phyloP scores from a whole-genome alignment of 2,888 invertebrate species.

The Tanytarsus gracilentus region DNA sequence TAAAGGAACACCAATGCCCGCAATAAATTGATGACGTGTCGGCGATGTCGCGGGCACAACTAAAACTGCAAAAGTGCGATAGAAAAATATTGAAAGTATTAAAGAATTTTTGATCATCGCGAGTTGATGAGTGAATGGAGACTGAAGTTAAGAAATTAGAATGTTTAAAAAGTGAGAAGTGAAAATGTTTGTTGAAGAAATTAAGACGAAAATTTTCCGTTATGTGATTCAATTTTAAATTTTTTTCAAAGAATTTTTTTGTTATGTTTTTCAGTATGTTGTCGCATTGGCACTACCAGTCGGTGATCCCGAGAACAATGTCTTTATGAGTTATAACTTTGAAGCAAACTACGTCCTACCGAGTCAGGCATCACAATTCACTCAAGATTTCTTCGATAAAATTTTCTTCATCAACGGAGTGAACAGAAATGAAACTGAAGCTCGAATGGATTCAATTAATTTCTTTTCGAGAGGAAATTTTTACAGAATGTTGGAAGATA shows the following conservation, averaged over 20 bases:
- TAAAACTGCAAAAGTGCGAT: neutral
- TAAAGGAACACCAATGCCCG: slow-evolving; percentile 31
- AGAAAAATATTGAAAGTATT: too few relatives aligned
- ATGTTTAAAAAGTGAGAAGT: too few relatives aligned
- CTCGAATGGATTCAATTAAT: neutral
- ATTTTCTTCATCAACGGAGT: slow-evolving; percentile 16
- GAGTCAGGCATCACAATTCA: slow-evolving; percentile 50
- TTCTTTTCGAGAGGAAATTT: slow-evolving; percentile 6
- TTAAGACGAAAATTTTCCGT: too few relatives aligned
- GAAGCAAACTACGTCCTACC: slow-evolving; percentile 58
- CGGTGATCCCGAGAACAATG: slow-evolving; percentile 56
- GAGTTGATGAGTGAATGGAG: too few relatives aligned
- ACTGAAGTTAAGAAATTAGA: too few relatives aligned
- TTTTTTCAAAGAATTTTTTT: too few relatives aligned
- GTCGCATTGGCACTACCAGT: slow-evolving; percentile 61
- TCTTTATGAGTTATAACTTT: slow-evolving; percentile 65
- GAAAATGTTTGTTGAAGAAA: too few relatives aligned
- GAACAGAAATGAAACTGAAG: neutral
- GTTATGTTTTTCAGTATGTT: slow-evolving; percentile 55
- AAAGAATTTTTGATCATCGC: too few relatives aligned
- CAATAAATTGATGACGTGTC: slow-evolving; percentile 25
- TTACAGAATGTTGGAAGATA: slow-evolving; percentile 30
- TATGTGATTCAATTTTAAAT: too few relatives aligned
- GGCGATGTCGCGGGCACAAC: neutral
- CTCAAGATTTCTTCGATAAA: slow-evolving; percentile 41